Conservation (phyloP, 2,113 vertebrate species). For the Drymodes brunneopygia region DNA sequence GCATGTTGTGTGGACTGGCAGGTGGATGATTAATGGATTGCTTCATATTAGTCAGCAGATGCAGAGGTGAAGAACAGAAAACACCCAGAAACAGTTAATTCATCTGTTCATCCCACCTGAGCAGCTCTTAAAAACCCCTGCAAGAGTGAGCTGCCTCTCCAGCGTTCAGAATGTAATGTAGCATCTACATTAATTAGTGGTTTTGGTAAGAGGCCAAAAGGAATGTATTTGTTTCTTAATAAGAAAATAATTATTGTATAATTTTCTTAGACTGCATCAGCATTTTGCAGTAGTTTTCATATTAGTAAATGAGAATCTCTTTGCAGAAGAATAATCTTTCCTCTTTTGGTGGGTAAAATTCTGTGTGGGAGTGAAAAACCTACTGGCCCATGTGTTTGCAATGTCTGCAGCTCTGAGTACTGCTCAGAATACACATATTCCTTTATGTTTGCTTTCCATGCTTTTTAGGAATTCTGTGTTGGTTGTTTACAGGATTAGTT, state of each 20-base stretch:
- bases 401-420: not conserved
- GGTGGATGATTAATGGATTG: not conserved
- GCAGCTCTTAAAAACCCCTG: slow-evolving; percentile 12
- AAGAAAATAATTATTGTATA: slow-evolving; percentile 80
- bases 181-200: slow-evolving; percentile 71
- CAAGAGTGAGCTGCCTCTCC: slow-evolving; percentile 43
- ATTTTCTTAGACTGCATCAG: slow-evolving; percentile 70
- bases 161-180: slow-evolving; percentile 71
- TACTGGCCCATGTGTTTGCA: not conserved
- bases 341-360: not conserved
- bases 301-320: slow-evolving; percentile 60
- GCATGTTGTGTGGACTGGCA: not conserved
- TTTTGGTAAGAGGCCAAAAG: slow-evolving; percentile 68
- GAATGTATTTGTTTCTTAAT: slow-evolving; percentile 83
- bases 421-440: not conserved
- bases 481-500: not conserved
- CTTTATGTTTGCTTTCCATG: not conserved
- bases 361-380: not conserved
- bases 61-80: not conserved
- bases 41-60: not conserved
- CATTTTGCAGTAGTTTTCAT: slow-evolving; percentile 45
- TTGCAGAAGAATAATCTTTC: not conserved
- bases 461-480: not conserved
- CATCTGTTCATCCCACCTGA: not conserved
- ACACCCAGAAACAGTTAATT: slow-evolving; percentile 30